Evolutionary conservation across 1,140 invertebrate genomes (phyloP).

Genomic region (Hylaeus anthracinus): DNA sequence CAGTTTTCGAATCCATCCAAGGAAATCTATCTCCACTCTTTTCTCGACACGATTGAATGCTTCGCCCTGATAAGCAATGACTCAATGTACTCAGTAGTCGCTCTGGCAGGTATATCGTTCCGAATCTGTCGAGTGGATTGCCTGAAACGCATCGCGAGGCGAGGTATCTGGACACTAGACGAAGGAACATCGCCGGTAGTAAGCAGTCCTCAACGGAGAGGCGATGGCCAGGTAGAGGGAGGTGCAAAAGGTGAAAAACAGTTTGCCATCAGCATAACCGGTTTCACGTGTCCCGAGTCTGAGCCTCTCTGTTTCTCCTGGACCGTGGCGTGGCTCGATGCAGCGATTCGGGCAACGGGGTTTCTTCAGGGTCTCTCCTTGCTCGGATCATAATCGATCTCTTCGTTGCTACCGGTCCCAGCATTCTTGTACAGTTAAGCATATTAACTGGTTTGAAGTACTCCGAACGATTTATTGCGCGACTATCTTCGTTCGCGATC

Average conservation of each 20-base stretch:
- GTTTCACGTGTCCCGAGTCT: slow-evolving; percentile 65
- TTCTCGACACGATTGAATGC: no score
- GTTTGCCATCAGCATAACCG: slow-evolving; percentile 78
- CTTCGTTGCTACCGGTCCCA: slow-evolving; percentile 40
- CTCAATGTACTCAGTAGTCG: neutral
- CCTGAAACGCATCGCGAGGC: neutral
- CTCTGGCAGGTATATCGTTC: neutral
- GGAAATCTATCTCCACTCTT: no score
- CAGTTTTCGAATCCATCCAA: no score
- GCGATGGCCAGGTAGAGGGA: slow-evolving; percentile 52
- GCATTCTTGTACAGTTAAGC: slow-evolving; percentile 51
- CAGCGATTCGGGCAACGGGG: slow-evolving; percentile 57
- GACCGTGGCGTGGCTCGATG: slow-evolving; percentile 8
- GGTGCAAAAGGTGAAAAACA: slow-evolving; percentile 77
- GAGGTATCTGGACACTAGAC: slow-evolving; percentile 27
- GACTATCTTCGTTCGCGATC: no score
- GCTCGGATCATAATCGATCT: slow-evolving; percentile 62
- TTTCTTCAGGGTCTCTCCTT: slow-evolving; percentile 58
- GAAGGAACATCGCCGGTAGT: slow-evolving; percentile 44
- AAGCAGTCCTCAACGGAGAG: slow-evolving; percentile 17
- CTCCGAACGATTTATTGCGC: neutral
- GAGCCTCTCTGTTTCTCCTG: slow-evolving; percentile 34
- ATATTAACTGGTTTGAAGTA: slow-evolving; percentile 36
- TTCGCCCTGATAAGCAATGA: neutral
- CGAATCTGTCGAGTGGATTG: no score